phyloP scores from a whole-genome alignment of 1,140 invertebrate genomes.

The Drosophila nebulosa region DNA sequence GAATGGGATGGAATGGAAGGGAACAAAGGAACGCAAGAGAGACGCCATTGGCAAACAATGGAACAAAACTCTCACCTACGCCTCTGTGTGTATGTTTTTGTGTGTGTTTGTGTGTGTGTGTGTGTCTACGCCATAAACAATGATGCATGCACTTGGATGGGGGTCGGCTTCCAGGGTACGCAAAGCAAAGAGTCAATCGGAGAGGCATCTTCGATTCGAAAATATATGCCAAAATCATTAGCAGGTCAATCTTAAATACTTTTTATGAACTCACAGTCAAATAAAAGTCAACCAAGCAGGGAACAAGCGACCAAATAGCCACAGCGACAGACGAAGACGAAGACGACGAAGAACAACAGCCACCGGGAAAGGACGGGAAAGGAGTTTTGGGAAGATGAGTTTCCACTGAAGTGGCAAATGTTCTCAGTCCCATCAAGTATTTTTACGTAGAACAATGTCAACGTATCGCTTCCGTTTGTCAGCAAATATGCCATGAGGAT shows the following conservation, averaged over 20 bases:
- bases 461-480: constrained; percentile 75
- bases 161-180: constrained; percentile 2
- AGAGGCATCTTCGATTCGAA: constrained; percentile 25
- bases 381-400: background rate
- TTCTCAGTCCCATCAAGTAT: constrained; percentile 20
- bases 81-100: background rate
- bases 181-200: constrained; percentile 50
- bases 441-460: constrained; percentile 66
- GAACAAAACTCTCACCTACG: constrained; percentile 45
- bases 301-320: constrained; percentile 14
- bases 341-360: too few relatives aligned
- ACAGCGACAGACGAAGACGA: background rate
- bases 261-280: constrained; percentile 65
- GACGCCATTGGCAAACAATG: constrained; percentile 56
- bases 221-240: constrained; percentile 49
- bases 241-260: constrained; percentile 54
- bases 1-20: too few relatives aligned
- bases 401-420: constrained; percentile 4
- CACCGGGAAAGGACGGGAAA: background rate
- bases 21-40: constrained; percentile 20
- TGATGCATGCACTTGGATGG: background rate
- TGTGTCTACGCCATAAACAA: background rate
- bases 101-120: background rate
- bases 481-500: constrained; percentile 46
- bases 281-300: constrained; percentile 38